These are phyloP conservation scores for Ommatoiulus sabulosus DNA, from an alignment of 2,888 invertebrate species.

Conservation along the genomic window DNA sequence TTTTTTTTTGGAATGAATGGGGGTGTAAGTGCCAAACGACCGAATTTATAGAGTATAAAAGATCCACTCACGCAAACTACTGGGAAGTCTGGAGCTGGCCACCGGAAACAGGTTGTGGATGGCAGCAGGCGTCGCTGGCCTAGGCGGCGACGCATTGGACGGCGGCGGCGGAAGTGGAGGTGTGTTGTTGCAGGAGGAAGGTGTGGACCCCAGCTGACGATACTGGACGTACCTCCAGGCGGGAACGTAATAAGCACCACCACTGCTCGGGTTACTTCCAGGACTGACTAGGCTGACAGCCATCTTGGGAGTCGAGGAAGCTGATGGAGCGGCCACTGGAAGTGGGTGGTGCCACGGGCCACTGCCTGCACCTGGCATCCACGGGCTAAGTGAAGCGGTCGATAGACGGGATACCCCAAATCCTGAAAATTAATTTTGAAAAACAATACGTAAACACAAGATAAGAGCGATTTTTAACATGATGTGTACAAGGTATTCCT, in stretches of 20 bases:
- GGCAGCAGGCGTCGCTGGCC: background rate
- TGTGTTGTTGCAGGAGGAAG: background rate
- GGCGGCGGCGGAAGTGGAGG: slow-evolving; percentile 59
- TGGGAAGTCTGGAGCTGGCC: background rate
- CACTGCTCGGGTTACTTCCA: slow-evolving; percentile 41
- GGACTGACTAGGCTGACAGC: slow-evolving; percentile 48
- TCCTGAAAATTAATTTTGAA: too few relatives aligned
- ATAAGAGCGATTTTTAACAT: too few relatives aligned
- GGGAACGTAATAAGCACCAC: slow-evolving; percentile 52
- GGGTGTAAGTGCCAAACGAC: too few relatives aligned
- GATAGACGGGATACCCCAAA: too few relatives aligned
- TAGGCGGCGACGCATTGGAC: background rate
- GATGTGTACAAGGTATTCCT: too few relatives aligned
- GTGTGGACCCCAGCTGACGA: background rate
- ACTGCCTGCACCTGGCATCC: background rate
- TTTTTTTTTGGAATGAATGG: too few relatives aligned
- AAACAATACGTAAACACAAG: background rate
- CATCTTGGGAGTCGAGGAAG: background rate
- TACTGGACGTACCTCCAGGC: slow-evolving; percentile 50
- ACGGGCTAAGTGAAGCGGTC: background rate
- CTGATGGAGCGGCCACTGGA: background rate
- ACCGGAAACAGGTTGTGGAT: slow-evolving; percentile 2
- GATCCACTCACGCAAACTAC: slow-evolving; percentile 58
- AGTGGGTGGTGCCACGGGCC: background rate
- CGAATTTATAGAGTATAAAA: too few relatives aligned